Conservation (phyloP, 2,113 vertebrate species). For the Athene cunicularia region DNA sequence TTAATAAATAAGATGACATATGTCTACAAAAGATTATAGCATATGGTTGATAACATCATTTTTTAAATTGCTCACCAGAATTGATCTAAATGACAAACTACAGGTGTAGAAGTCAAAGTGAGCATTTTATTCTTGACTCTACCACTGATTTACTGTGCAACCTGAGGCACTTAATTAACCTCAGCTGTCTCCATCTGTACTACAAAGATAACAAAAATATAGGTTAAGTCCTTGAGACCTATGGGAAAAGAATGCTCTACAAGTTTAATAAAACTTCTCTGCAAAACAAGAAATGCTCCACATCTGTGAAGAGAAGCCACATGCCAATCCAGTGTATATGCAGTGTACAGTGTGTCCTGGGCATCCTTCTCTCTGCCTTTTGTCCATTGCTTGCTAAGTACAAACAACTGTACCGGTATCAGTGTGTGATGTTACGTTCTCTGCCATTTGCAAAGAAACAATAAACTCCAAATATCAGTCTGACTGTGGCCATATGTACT, state of each 20-base stretch:
- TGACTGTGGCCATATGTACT: background rate
- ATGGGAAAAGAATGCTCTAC: background rate
- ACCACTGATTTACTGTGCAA: constrained; percentile 3
- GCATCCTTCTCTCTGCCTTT: background rate
- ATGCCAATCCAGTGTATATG: too few species aligned
- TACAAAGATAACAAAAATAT: constrained; percentile 47
- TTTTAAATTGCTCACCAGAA: constrained; percentile 8
- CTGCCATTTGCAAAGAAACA: background rate
- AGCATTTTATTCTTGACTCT: background rate
- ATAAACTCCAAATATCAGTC: background rate
- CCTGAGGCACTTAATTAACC: constrained; percentile 52
- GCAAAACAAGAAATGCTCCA: background rate
- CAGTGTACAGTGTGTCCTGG: background rate
- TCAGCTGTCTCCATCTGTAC: background rate
- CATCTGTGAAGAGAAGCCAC: background rate
- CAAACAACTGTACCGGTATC: background rate
- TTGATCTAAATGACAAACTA: background rate
- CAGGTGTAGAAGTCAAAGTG: background rate
- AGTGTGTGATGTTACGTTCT: background rate
- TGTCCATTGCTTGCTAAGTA: background rate
- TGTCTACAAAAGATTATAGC: background rate
- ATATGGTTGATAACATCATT: background rate
- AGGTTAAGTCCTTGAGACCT: constrained; percentile 28
- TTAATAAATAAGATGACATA: background rate
- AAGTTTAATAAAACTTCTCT: background rate